A percentile compares a stretch with the other conserved stretches of the same genome.
Evolutionary conservation across 92 coral and sea anemone genomes (phyloP).

Genomic region (Umimayanthus kanabou): DNA sequence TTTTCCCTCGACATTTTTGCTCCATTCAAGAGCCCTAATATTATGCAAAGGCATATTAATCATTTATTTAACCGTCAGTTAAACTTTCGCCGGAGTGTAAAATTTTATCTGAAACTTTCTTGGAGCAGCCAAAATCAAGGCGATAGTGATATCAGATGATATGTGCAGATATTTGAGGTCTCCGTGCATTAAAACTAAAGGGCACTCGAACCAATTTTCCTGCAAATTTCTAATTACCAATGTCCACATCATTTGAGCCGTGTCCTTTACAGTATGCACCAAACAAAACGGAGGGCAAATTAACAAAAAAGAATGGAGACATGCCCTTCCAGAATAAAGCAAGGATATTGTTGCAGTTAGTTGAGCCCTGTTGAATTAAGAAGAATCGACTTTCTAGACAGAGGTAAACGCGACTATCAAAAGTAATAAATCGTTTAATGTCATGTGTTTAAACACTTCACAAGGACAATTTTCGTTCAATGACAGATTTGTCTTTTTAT

Average conservation of each 20-base stretch:
- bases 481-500: conserved; percentile 31
- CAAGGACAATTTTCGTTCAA: conserved; percentile 11
- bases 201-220: neutral
- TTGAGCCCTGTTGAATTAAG: neutral
- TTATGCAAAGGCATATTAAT: conserved; percentile 7
- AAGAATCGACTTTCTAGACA: conserved; percentile 23
- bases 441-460: conserved; percentile 42
- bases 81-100: neutral
- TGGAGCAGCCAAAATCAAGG: neutral
- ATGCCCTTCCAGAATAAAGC: neutral
- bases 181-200: neutral
- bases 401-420: neutral
- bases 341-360: neutral
- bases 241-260: neutral
- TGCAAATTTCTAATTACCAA: conserved; percentile 7
- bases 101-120: neutral
- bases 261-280: neutral
- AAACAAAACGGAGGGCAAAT: neutral
- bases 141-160: neutral
- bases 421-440: conserved; percentile 28
- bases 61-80: conserved; percentile 1
- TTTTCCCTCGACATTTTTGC: neutral
- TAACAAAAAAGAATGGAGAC: neutral
- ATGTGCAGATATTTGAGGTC: neutral
- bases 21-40: neutral